Conservation (phyloP, 2,113 vertebrate species). For the Ciconia stormi region DNA sequence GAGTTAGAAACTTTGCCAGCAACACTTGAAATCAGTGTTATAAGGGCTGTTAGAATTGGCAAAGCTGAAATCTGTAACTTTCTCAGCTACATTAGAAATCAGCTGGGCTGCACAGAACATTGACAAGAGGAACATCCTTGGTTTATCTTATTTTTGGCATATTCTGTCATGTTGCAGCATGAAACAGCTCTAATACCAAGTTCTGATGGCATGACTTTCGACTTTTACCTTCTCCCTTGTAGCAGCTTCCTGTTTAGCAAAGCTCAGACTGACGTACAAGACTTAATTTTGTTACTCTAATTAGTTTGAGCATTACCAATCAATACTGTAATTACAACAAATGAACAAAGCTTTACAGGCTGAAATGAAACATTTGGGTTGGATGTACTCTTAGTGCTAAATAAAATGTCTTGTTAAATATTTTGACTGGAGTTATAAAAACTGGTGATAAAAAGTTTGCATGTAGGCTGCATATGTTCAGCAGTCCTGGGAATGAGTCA, state of each 20-base stretch:
- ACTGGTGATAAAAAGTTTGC: background rate
- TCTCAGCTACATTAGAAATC: background rate
- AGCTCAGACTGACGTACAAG: background rate
- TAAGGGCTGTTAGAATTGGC: background rate
- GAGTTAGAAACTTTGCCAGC: background rate
- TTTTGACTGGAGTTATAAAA: slow-evolving; percentile 16
- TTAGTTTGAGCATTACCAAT: background rate
- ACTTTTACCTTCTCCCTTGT: background rate
- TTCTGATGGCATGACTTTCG: background rate
- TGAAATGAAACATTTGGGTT: background rate
- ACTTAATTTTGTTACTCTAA: background rate
- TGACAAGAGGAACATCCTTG: background rate
- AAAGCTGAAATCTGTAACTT: background rate
- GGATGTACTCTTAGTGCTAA: background rate
- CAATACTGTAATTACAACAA: background rate
- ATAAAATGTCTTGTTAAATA: background rate
- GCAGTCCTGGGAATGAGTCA: background rate
- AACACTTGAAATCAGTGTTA: background rate
- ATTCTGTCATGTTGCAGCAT: background rate
- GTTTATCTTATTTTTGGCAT: background rate
- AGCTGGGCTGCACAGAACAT: background rate
- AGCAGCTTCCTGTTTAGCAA: background rate
- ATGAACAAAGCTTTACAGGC: background rate
- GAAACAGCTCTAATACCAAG: background rate
- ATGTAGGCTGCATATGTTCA: background rate